These are phyloP conservation scores for Periophthalmodon schlosseri DNA, from an alignment of 2,113 vertebrate genomes.

Conservation along the genomic window DNA sequence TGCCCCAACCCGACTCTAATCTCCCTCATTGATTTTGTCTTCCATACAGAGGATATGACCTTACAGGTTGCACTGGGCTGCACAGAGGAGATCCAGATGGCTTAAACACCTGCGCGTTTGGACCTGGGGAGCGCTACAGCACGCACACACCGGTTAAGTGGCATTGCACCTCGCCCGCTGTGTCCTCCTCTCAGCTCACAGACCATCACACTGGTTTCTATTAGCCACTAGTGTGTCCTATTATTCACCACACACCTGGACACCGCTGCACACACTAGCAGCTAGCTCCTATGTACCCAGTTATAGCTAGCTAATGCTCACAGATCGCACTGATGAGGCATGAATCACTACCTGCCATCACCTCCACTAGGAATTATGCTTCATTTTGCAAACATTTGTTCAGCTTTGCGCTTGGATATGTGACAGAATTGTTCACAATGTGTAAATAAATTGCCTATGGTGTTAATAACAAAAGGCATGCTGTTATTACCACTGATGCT, in stretches of 20 bases:
- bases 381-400: neutral
- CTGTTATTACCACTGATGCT: neutral
- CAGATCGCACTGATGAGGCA: neutral
- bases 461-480: neutral
- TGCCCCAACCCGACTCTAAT: neutral
- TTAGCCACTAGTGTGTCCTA: slow-evolving; percentile 23
- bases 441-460: neutral
- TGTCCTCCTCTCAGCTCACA: slow-evolving; percentile 28
- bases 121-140: slow-evolving; percentile 19
- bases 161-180: slow-evolving; percentile 20
- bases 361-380: neutral
- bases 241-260: slow-evolving; percentile 22
- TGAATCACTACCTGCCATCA: slow-evolving; percentile 1
- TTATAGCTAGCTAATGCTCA: slow-evolving; percentile 2
- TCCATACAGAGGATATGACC: slow-evolving; percentile 16
- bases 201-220: slow-evolving; percentile 22
- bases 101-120: slow-evolving; percentile 9
- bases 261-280: slow-evolving; percentile 7
- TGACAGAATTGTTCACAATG: neutral
- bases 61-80: neutral
- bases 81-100: slow-evolving; percentile 6
- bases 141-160: slow-evolving; percentile 8
- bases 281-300: slow-evolving; percentile 10
- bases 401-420: neutral
- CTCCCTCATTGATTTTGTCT: slow-evolving; percentile 3